Evolutionary conservation across 2,113 vertebrate species (phyloP).

Genomic region (Gambusia holbrooki): DNA sequence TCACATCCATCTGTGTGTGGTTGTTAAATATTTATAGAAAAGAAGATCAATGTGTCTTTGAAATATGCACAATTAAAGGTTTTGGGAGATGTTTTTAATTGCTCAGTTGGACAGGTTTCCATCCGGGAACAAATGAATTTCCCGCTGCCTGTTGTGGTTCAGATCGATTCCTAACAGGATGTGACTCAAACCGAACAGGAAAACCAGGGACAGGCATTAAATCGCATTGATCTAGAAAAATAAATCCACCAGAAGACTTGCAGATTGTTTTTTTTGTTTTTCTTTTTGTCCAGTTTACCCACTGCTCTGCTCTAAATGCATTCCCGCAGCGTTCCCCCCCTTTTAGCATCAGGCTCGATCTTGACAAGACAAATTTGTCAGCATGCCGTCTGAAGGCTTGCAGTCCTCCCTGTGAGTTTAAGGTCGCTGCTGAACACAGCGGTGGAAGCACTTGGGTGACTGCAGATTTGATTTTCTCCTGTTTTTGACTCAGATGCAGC

Average conservation of each 20-base stretch:
- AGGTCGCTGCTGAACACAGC: conserved; percentile 48
- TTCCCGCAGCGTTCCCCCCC: not conserved
- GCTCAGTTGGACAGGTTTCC: not conserved
- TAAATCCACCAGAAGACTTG: conserved; percentile 1
- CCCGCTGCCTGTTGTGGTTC: not conserved
- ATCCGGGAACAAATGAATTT: not conserved
- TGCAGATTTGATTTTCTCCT: conserved; percentile 52
- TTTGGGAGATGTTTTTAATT: not conserved
- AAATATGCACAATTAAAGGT: not conserved
- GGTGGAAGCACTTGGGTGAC: conserved; percentile 37
- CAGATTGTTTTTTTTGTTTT: conserved; percentile 2
- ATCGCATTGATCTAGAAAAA: conserved; percentile 27
- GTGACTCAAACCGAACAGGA: conserved; percentile 13
- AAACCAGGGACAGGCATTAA: conserved; percentile 4
- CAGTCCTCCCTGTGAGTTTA: conserved; percentile 25
- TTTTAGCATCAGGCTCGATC: not conserved
- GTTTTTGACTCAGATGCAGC: conserved; percentile 32
- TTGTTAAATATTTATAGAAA: not conserved
- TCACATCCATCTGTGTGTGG: not conserved
- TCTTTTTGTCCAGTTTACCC: conserved; percentile 7
- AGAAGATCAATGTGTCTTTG: not conserved
- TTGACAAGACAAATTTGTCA: conserved; percentile 48
- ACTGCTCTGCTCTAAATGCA: not conserved
- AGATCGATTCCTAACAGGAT: conserved; percentile 12
- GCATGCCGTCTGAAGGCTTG: conserved; percentile 22